Evolutionary conservation across 2,113 vertebrate species (phyloP), one percentile per base, ranked within the genome.

Genomic region (Plecturocebus donacophilus): DNA sequence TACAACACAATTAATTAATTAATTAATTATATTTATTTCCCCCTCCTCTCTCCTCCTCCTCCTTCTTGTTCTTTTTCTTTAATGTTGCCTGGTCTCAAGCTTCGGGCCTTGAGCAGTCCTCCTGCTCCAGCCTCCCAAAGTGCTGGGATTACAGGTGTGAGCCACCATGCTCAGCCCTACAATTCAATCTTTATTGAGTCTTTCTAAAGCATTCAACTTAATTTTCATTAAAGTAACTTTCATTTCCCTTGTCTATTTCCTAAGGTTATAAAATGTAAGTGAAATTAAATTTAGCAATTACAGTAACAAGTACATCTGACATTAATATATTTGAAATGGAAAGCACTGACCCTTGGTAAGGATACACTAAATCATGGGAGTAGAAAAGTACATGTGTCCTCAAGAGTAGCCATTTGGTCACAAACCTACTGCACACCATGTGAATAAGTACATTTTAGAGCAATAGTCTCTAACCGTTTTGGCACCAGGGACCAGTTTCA

Each of bases 191-290:
- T 58, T 58, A 35, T 17, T 16, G 64, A 66, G 64, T 66, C 64
- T 66, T 66, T 32, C 64, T 66, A 66, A 66, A 66, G 64, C 14
- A 66, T 66, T 66, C 52, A 88, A 68, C 54, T 96, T 89, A n/a
- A 47, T 94, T 92, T 92, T 85, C 77, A 38, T 9, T 58, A 38
- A 79, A 88, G 30, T 75, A 70, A 87, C 42, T 71, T 87, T 83
- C 16, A 87, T 40, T 86, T 80, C 86, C 86, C 13, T 49, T 23
- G 35, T 90, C 17, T 2, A 56, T 32, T 49, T 79, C 42, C 38
- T 81, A 82, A 90, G 27, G 82, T 82, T 77, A 70, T 83, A 97
- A 52, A 87, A 91, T 38, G 23, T 66, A 80, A 90, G 20, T 40
- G 20, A 47, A 83, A 94, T 70, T 94, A 70, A 45, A 47, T 64